These are phyloP conservation scores for Microtus agrestis DNA, from an alignment of 2,797 vertebrate genomes.

Conservation along the genomic window DNA sequence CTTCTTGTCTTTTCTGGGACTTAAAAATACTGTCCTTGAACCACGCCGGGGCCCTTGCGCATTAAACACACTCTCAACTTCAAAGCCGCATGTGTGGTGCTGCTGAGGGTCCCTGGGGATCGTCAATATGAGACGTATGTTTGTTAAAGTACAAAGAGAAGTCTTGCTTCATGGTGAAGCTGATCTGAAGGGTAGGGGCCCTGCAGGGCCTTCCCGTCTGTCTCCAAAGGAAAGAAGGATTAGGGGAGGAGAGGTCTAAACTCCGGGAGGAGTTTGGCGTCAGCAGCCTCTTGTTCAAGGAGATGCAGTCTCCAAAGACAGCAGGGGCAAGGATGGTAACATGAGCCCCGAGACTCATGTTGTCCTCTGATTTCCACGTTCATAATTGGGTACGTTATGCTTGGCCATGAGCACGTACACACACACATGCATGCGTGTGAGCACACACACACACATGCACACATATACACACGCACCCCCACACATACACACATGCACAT, in stretches of 20 bases:
- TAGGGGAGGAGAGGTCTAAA: slow-evolving; percentile 46
- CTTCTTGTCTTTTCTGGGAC: slow-evolving; percentile 73
- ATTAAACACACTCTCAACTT: slow-evolving; percentile 75
- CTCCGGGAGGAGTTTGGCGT: slow-evolving; percentile 4
- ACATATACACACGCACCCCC: too few species aligned
- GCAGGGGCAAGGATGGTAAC: neutral
- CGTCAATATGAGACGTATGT: slow-evolving; percentile 6
- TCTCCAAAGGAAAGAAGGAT: slow-evolving; percentile 30
- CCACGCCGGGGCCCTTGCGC: slow-evolving; percentile 33
- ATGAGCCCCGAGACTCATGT: neutral
- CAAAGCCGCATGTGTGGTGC: slow-evolving; percentile 69
- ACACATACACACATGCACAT: too few species aligned
- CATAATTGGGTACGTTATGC: neutral
- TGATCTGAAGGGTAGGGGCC: slow-evolving; percentile 57
- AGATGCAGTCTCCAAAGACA: neutral
- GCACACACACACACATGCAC: neutral
- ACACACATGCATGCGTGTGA: neutral
- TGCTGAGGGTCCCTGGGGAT: slow-evolving; percentile 69
- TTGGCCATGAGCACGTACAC: neutral
- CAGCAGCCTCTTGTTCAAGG: neutral
- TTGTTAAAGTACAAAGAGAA: slow-evolving; percentile 79
- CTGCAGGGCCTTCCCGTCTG: slow-evolving; percentile 56
- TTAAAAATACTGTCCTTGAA: slow-evolving; percentile 84
- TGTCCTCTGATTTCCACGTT: neutral
- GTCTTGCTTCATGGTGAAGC: slow-evolving; percentile 76